Evolutionary conservation across 2,888 invertebrate genomes (phyloP), one percentile per base, ranked within the genome.

Genomic region (Leucozona laternaria): DNA sequence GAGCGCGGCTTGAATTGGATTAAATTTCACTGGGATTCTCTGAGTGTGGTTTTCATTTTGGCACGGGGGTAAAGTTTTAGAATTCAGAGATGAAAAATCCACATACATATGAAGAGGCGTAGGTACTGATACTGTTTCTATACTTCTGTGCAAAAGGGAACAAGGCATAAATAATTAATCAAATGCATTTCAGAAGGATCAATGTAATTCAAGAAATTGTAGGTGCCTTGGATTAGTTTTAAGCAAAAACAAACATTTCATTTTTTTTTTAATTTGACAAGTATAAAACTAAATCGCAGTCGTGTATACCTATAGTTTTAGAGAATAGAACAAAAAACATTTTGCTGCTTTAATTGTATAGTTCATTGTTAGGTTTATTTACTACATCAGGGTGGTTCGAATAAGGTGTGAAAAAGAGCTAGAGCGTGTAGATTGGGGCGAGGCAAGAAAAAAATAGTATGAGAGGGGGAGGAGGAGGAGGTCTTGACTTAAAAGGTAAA

Each of bases 1-100:
- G 53, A 75, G 75, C 53, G 57, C 64, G 64, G 40, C 50, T 31
- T 57, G 76, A 76, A 77, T 80, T 68, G 77, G 80, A 85, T 85
- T 80, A 80, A 77, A 70, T 80, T 85, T 77, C 68, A 55, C 45
- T 68, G 66, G 45, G 76, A 60, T 72, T 71, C 66, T 64, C 58
- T 68, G 48, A 70, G 71, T 84, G 75, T 43, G 84, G 72, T 78
- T 66, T 66, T 66, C 11, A 13, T 50, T 66, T 64, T 28, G 45
- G 34, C 25, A 40, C 13, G 25, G 53, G 13, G 28, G 22, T 4
- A 20, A 68, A 68, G 60, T 70, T 75, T 64, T 62, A 48, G 28
- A 50, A 43, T 20, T 15, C 28, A 40, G 58, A 84, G 66, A 80
- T 76, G 72, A 77, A 43, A 77, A 77, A 85, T 85, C 72, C 80